Conservation (phyloP, 2,113 vertebrate genomes). For the Zingel zingel region DNA sequence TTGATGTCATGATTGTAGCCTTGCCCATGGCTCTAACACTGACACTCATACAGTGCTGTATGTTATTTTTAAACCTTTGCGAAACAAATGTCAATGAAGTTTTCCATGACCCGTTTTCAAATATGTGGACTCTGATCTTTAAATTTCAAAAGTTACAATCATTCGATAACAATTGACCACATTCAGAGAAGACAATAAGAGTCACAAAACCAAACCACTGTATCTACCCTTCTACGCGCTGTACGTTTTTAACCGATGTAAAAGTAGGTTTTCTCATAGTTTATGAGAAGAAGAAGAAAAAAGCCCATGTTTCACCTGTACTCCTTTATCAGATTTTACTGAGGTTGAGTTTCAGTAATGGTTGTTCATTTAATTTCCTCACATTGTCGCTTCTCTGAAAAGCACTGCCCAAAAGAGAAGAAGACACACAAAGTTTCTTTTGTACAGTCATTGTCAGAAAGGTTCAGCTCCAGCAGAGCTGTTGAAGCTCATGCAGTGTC, state of each 20-base stretch:
- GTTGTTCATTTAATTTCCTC: conserved; percentile 18
- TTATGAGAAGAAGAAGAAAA: conserved; percentile 18
- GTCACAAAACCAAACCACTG: conserved; percentile 16
- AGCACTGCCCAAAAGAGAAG: neutral
- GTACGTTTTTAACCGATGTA: conserved; percentile 20
- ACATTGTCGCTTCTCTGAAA: conserved; percentile 22
- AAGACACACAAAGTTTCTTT: conserved; percentile 7
- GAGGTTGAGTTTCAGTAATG: conserved; percentile 15
- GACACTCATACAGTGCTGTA: conserved; percentile 69
- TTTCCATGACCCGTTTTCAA: conserved; percentile 80
- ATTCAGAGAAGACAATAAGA: conserved; percentile 30
- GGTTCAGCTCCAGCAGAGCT: conserved; percentile 21
- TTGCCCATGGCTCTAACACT: conserved; percentile 69
- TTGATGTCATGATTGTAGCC: conserved; percentile 75
- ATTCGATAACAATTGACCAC: conserved; percentile 75
- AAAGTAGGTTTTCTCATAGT: neutral
- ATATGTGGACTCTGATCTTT: conserved; percentile 76
- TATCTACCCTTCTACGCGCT: neutral
- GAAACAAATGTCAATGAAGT: conserved; percentile 79
- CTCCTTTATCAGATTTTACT: conserved; percentile 33
- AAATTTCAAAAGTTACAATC: conserved; percentile 64
- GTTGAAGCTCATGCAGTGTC: conserved; percentile 38
- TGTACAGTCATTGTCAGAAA: conserved; percentile 39
- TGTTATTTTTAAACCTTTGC: conserved; percentile 84
- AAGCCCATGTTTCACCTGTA: neutral